Percentiles rank a stretch among this genome's conserved stretches.
Conservation (phyloP, 2,888 invertebrate species). For the Cosmia trapezina region DNA sequence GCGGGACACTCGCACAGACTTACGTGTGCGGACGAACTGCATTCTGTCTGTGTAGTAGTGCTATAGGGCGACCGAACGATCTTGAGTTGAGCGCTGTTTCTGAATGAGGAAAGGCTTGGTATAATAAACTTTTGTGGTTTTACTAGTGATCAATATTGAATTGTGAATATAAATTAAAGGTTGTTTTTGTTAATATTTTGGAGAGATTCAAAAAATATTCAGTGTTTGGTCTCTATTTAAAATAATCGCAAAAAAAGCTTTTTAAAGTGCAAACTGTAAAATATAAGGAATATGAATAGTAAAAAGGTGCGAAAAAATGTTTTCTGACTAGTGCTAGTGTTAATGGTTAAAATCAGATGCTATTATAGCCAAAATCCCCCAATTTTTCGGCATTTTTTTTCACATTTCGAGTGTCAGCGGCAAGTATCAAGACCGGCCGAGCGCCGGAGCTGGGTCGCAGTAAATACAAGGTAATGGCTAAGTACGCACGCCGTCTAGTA, state of each 20-base stretch:
- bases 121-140: constrained; percentile 13
- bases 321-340: neutral
- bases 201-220: neutral
- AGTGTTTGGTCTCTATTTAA: neutral
- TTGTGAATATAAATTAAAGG: neutral
- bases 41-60: constrained; percentile 80
- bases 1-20: constrained; percentile 81
- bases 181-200: neutral
- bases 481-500: constrained; percentile 90
- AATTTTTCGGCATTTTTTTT: constrained; percentile 8
- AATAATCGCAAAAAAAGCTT: neutral
- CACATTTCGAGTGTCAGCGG: constrained; percentile 18
- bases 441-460: constrained; percentile 81
- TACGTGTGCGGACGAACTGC: constrained; percentile 79
- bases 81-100: constrained; percentile 65
- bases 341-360: neutral
- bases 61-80: constrained; percentile 71
- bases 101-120: constrained; percentile 35
- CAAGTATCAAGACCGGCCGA: constrained; percentile 81
- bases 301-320: neutral
- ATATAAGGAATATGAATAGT: neutral
- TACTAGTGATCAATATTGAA: neutral
- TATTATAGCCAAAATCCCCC: neutral
- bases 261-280: neutral
- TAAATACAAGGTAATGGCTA: constrained; percentile 91